Percentiles rank a stretch among this genome's conserved stretches.
phyloP scores from a whole-genome alignment of 2,888 invertebrate genomes.

The Strigamia crassipes region DNA sequence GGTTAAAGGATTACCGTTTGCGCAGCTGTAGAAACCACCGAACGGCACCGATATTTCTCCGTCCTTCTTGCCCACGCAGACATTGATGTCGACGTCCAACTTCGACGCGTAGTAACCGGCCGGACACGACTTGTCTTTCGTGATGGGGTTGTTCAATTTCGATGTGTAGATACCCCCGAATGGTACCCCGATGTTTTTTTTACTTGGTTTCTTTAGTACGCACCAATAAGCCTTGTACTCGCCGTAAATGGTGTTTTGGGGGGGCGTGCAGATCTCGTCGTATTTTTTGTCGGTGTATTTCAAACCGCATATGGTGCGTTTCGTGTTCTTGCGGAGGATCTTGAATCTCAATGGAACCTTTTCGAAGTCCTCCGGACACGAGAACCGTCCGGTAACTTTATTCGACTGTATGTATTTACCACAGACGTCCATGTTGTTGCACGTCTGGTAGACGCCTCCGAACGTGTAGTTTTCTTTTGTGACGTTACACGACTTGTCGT shows the following conservation, averaged over 20 bases:
- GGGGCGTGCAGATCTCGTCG: not conserved
- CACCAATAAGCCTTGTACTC: not conserved
- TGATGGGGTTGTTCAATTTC: not conserved
- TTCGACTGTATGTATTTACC: not conserved
- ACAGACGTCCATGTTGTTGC: too few species aligned
- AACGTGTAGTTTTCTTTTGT: not conserved
- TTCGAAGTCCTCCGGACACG: not conserved
- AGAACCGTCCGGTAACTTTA: not conserved
- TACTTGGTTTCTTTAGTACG: not conserved
- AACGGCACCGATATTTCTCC: not conserved
- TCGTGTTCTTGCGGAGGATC: too few species aligned
- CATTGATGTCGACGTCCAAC: not conserved
- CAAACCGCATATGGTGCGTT: not conserved
- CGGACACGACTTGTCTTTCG: not conserved
- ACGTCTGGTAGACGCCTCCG: not conserved
- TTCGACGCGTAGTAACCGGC: not conserved
- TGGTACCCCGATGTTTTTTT: not conserved
- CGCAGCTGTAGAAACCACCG: not conserved
- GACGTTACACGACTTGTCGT: not conserved
- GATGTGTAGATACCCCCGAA: not conserved
- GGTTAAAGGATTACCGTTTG: not conserved
- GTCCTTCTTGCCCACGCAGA: not conserved
- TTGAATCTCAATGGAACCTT: too few species aligned
- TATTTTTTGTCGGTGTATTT: not conserved
- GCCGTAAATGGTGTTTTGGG: not conserved